Conservation (phyloP, 2,113 vertebrate genomes). For the Amblyornis subalaris region DNA sequence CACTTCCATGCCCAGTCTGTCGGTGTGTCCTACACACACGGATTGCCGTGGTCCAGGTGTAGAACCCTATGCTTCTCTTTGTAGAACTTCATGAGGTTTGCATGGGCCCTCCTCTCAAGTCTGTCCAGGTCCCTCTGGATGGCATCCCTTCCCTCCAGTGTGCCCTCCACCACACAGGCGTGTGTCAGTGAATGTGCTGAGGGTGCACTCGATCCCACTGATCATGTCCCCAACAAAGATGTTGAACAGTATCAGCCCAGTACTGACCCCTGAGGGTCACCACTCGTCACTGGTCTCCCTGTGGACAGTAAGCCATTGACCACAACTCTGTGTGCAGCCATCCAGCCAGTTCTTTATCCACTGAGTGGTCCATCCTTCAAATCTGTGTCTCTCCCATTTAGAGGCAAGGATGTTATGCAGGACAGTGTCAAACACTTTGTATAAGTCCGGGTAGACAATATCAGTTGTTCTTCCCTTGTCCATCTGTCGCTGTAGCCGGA, state of each 20-base stretch:
- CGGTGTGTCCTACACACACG: not conserved
- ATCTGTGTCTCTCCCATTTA: not conserved
- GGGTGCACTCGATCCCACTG: not conserved
- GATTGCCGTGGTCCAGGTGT: not conserved
- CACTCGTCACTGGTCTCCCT: not conserved
- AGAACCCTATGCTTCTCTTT: not conserved
- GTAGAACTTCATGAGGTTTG: not conserved
- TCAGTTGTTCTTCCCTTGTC: rapidly evolving
- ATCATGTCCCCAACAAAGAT: rapidly evolving
- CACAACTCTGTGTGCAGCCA: not conserved
- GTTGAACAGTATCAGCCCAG: not conserved
- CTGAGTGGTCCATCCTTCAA: not conserved
- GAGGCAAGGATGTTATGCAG: not conserved
- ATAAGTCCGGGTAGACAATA: too few species aligned
- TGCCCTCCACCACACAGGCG: not conserved
- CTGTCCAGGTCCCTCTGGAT: not conserved
- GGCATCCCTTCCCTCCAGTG: not conserved
- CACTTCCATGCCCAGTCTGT: not conserved
- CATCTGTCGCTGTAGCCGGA: too few species aligned
- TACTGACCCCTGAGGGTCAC: too few species aligned
- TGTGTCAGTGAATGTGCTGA: not conserved
- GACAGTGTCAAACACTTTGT: not conserved
- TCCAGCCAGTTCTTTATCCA: not conserved
- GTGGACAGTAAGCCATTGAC: rapidly evolving
- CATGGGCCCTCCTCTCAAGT: too few species aligned